These are phyloP conservation scores for Philereme transversata DNA, from an alignment of 2,888 invertebrate species.

Conservation along the genomic window DNA sequence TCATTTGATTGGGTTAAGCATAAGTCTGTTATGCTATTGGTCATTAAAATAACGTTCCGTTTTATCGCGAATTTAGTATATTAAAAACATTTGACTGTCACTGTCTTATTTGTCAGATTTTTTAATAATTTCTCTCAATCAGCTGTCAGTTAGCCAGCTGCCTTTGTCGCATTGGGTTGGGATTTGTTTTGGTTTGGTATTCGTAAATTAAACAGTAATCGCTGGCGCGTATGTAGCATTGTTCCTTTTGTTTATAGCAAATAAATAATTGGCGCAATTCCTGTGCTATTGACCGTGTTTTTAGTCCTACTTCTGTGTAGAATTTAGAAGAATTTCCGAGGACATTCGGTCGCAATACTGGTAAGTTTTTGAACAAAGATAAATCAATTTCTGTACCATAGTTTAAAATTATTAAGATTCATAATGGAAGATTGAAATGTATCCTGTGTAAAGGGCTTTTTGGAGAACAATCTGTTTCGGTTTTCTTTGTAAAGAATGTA, in stretches of 20 bases:
- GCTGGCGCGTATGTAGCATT: slow-evolving; percentile 12
- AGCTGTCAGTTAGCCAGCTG: neutral
- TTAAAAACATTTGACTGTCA: too few relatives aligned
- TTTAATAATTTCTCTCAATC: neutral
- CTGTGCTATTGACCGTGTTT: slow-evolving; percentile 7
- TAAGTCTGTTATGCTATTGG: too few relatives aligned
- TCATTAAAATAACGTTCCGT: too few relatives aligned
- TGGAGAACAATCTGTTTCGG: neutral
- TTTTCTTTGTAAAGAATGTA: neutral
- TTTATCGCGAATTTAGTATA: too few relatives aligned
- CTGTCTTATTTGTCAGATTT: too few relatives aligned
- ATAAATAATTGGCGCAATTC: slow-evolving; percentile 16
- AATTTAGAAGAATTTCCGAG: slow-evolving; percentile 9
- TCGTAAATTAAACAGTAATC: neutral
- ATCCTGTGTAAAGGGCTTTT: neutral
- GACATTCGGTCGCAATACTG: slow-evolving; percentile 7
- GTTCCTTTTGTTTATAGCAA: slow-evolving; percentile 19
- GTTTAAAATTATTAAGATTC: neutral
- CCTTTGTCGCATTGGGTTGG: neutral
- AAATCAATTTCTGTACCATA: neutral
- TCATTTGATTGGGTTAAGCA: too few relatives aligned
- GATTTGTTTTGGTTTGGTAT: neutral
- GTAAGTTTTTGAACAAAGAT: slow-evolving; percentile 12
- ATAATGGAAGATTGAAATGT: slow-evolving; percentile 1
- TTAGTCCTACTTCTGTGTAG: slow-evolving; percentile 3